phyloP scores from a whole-genome alignment of 2,888 invertebrate species.

The Xylophagus ater region DNA sequence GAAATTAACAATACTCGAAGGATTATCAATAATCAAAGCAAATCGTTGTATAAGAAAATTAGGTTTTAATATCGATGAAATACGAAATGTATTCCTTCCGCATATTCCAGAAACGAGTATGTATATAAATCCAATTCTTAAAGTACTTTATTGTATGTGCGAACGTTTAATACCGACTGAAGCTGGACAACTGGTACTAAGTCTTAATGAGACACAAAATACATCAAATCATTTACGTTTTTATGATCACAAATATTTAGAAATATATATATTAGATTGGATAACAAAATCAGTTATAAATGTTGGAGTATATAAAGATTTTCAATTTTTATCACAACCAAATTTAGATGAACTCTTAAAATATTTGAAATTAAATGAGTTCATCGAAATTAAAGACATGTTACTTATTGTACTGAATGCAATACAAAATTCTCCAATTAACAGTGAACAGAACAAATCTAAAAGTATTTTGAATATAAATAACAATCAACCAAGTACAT shows the following conservation, averaged over 20 bases:
- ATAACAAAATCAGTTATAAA: slow-evolving; percentile 25
- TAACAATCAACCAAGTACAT: slow-evolving; percentile 12
- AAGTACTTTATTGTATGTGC: slow-evolving; percentile 39
- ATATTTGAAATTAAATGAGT: slow-evolving; percentile 28
- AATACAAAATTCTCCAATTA: too few relatives aligned
- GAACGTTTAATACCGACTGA: slow-evolving; percentile 35
- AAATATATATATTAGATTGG: slow-evolving; percentile 33
- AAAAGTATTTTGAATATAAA: neutral
- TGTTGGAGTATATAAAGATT: slow-evolving; percentile 21
- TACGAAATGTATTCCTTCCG: slow-evolving; percentile 32
- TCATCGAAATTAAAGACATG: slow-evolving; percentile 22
- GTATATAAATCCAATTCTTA: slow-evolving; percentile 38
- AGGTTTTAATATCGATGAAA: slow-evolving; percentile 29
- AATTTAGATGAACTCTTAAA: slow-evolving; percentile 24
- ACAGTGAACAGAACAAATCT: too few relatives aligned
- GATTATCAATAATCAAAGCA: slow-evolving; percentile 40
- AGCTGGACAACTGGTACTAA: slow-evolving; percentile 24
- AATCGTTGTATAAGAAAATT: slow-evolving; percentile 34
- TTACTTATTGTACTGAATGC: slow-evolving; percentile 15
- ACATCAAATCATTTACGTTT: slow-evolving; percentile 25
- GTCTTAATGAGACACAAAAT: slow-evolving; percentile 20
- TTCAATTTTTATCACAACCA: slow-evolving; percentile 21
- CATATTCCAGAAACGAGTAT: slow-evolving; percentile 30
- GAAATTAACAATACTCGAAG: slow-evolving; percentile 42
- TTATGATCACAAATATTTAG: slow-evolving; percentile 27